Evolutionary conservation across 2,888 invertebrate genomes (phyloP), one percentile per base, ranked within the genome.

Genomic region (Rhagium mordax): DNA sequence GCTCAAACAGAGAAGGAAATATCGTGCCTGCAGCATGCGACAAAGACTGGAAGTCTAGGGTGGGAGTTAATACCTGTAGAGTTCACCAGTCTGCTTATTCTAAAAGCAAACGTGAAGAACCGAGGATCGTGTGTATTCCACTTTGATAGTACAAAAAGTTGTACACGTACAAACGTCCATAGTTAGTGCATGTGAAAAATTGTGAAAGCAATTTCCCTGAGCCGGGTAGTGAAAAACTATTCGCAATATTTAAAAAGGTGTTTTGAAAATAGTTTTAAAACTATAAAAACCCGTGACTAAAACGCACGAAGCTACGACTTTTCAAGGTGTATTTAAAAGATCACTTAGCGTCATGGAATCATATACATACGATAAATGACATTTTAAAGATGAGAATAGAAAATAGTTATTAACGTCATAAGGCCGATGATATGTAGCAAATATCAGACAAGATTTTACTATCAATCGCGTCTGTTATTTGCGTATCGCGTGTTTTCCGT

Each of bases 61-160:
- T 79, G 81, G 82, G 80, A 80, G 80, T 72, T 69, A 76, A 81
- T 84, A 84, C 84, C 84, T 84, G 84, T 84, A 82, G 84, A 83
- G 83, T 83, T 84, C 80, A 78, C 79, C 77, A 74, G 72, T 49
- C 74, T 67, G 76, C 78, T 80, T 75, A 71, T 79, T 79, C 77
- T 78, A 61, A 74, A 75, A 71, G 70, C 62, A 74, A 77, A 77
- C 79, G 76, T 74, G 62, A 71, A 67, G 71, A 75, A 70, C 70
- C 72, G 69, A 72, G 72, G 47, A 65, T 65, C 64, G 68, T 55
- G 29, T 57, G 13, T 51, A 55, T 53, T 62, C 51, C 29, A 10
- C 29, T 18, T 27, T 62, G n/a, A 27, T 48, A 24, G 27, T 24
- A 33, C 55, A 64, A 24, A 59, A 71, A 65, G 53, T 64, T 33